Evolutionary conservation across 1,140 invertebrate species (phyloP).

Genomic region (Medauroidea extradentata): DNA sequence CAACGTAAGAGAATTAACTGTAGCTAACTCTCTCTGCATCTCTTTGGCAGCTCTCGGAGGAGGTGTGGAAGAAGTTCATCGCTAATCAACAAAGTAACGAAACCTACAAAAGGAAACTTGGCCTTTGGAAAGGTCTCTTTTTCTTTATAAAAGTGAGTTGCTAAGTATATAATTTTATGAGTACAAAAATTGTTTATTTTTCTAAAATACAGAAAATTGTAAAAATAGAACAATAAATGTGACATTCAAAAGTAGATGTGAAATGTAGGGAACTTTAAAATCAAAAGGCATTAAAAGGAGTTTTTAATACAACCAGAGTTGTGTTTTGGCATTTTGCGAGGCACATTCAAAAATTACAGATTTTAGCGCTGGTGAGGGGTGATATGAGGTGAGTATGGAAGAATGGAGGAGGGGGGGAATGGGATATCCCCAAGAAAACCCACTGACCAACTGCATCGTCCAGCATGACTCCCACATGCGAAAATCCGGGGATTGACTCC

Average conservation of each 20-base stretch:
- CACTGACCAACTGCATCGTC: too few relatives aligned
- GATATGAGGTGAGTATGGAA: too few relatives aligned
- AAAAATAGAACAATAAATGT: too few relatives aligned
- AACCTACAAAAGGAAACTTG: constrained; percentile 76
- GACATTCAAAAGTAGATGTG: too few relatives aligned
- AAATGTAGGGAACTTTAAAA: neutral
- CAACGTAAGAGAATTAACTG: neutral
- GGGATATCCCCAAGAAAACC: too few relatives aligned
- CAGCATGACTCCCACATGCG: too few relatives aligned
- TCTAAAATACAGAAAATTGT: neutral
- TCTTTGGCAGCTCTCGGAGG: constrained; percentile 54
- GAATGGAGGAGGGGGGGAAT: too few relatives aligned
- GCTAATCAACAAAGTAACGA: constrained; percentile 73
- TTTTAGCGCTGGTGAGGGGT: too few relatives aligned
- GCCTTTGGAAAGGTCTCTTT: constrained; percentile 72
- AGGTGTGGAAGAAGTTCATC: constrained; percentile 75
- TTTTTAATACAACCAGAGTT: too few relatives aligned
- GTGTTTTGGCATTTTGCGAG: too few relatives aligned
- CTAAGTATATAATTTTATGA: neutral
- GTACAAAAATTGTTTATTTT: neutral
- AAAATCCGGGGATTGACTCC: too few relatives aligned
- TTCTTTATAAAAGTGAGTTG: constrained; percentile 63
- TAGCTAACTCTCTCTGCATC: neutral
- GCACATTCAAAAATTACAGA: too few relatives aligned
- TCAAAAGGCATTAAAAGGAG: neutral